phyloP scores from a whole-genome alignment of 1,140 invertebrate genomes.

The Carposina sasakii region DNA sequence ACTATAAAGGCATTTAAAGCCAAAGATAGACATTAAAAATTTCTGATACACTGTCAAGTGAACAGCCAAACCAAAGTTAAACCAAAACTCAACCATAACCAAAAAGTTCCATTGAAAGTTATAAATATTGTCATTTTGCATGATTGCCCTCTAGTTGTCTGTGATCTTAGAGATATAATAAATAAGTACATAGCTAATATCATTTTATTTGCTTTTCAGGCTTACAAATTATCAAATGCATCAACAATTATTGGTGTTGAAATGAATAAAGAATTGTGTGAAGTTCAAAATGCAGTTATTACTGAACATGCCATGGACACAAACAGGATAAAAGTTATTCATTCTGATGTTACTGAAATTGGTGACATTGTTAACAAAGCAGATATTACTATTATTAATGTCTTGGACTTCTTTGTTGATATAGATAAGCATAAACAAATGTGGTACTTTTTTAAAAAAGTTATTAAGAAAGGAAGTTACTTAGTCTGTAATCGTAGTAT shows the following conservation, averaged over 20 bases:
- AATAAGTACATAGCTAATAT: background rate
- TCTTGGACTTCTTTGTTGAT: slow-evolving; percentile 78
- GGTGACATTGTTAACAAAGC: slow-evolving; percentile 71
- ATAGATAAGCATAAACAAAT: slow-evolving; percentile 72
- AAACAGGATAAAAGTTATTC: slow-evolving; percentile 74
- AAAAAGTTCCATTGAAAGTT: too few species aligned
- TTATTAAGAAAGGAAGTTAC: slow-evolving; percentile 73
- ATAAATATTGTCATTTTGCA: too few species aligned
- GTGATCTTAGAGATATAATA: too few species aligned
- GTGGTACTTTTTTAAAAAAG: slow-evolving; percentile 75
- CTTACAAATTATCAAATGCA: slow-evolving; percentile 76
- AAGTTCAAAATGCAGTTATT: slow-evolving; percentile 76
- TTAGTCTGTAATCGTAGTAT: slow-evolving; percentile 75
- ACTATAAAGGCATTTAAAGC: too few species aligned
- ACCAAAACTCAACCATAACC: too few species aligned
- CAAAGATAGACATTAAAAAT: too few species aligned
- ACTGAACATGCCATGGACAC: slow-evolving; percentile 72
- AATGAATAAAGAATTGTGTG: slow-evolving; percentile 79
- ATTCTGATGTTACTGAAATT: slow-evolving; percentile 74
- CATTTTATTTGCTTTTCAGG: slow-evolving; percentile 66
- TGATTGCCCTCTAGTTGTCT: too few species aligned
- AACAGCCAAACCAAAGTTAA: too few species aligned
- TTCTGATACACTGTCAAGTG: too few species aligned
- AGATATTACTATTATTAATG: slow-evolving; percentile 78
- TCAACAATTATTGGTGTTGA: slow-evolving; percentile 79